Evolutionary conservation across 2,888 invertebrate species (phyloP).

Genomic region (Trissolcus japonicus): DNA sequence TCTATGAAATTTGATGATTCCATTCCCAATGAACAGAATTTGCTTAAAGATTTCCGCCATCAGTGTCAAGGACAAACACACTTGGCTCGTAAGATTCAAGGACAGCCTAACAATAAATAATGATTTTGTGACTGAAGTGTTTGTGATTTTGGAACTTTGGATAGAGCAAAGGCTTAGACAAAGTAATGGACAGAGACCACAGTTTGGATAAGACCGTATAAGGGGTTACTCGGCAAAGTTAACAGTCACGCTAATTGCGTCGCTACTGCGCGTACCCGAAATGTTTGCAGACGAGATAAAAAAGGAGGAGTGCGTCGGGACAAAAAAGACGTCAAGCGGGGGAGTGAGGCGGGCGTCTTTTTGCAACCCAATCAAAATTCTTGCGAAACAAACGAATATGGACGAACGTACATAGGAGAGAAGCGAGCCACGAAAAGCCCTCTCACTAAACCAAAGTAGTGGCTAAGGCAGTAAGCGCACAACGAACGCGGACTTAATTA

Average conservation of each 20-base stretch:
- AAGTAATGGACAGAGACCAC: slow-evolving; percentile 26
- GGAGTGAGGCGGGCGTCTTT: slow-evolving; percentile 58
- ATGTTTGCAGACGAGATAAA: slow-evolving; percentile 54
- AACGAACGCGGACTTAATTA: slow-evolving; percentile 70
- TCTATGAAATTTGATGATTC: no score
- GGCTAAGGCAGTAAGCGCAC: slow-evolving; percentile 59
- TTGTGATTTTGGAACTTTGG: no score
- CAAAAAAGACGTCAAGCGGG: slow-evolving; percentile 47
- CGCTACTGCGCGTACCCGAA: slow-evolving; percentile 57
- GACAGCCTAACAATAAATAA: background rate
- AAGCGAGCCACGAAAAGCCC: slow-evolving; percentile 43
- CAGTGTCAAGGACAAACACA: background rate
- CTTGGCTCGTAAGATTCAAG: slow-evolving; percentile 11
- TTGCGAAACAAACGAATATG: slow-evolving; percentile 57
- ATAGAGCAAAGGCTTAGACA: background rate
- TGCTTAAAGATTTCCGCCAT: no score
- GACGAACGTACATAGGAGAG: slow-evolving; percentile 49
- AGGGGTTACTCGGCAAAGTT: slow-evolving; percentile 50
- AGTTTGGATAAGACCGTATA: slow-evolving; percentile 46
- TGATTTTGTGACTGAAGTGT: no score
- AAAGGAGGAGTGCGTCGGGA: slow-evolving; percentile 29
- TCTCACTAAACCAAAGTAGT: slow-evolving; percentile 44
- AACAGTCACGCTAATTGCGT: slow-evolving; percentile 57
- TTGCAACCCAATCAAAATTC: slow-evolving; percentile 65
- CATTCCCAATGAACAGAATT: no score